Evolutionary conservation across 2,888 invertebrate species (phyloP).

Genomic region (Pediacus dermestoides): DNA sequence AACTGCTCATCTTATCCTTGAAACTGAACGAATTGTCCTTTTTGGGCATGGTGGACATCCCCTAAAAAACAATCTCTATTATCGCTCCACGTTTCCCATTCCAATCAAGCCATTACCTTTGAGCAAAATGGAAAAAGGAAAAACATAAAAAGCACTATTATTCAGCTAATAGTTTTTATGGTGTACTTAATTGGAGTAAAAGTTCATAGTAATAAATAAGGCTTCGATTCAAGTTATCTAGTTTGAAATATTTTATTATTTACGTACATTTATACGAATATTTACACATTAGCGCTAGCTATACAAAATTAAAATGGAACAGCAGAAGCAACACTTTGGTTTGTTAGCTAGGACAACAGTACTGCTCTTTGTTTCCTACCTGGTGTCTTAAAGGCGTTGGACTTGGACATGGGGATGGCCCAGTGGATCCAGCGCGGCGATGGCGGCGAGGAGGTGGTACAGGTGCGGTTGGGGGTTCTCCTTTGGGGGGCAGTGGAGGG

Average conservation of each 20-base stretch:
- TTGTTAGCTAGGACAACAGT: conserved; percentile 46
- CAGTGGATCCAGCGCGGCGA: conserved; percentile 55
- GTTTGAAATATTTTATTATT: no score
- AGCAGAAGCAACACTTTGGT: neutral
- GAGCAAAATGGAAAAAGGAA: no score
- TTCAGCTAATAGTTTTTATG: no score
- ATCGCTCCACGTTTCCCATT: conserved; percentile 40
- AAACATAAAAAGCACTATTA: no score
- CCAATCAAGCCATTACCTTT: conserved; percentile 12
- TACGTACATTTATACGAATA: no score
- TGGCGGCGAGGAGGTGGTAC: conserved; percentile 65
- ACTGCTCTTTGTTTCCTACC: conserved; percentile 47
- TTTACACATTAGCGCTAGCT: no score
- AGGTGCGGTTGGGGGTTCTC: conserved; percentile 54
- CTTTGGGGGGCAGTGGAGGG: conserved; percentile 69
- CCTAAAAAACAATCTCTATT: conserved; percentile 40
- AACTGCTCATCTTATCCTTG: conserved; percentile 53
- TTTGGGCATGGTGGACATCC: conserved; percentile 37
- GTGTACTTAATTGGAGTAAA: no score
- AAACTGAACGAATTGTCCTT: conserved; percentile 42
- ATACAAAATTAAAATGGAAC: no score
- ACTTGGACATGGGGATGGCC: conserved; percentile 51
- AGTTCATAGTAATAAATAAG: conserved; percentile 30
- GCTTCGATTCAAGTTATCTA: conserved; percentile 37
- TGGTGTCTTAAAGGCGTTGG: conserved; percentile 48